Evolutionary conservation across 2,797 vertebrate species (phyloP), one percentile per base, ranked within the genome.

Genomic region (Melanotaenia trifasciata): DNA sequence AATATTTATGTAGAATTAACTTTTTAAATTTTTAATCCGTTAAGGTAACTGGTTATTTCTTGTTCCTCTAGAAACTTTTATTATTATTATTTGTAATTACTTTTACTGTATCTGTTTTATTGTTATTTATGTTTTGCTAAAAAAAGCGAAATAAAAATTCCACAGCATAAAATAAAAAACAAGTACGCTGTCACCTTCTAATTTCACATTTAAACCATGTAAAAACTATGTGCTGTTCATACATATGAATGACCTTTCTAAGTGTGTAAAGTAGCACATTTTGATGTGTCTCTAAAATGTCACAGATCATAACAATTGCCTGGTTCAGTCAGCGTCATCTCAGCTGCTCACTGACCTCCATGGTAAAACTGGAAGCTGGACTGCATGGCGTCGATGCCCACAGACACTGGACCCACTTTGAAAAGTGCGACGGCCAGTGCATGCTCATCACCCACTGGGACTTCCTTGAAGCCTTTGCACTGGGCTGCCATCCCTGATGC

Each of bases 301-400:
- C 12, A 24, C 12, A 10, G 2, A 51, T 51, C 6, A 24, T 11
- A 13, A 22, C 8, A 22, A 53, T 6, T 12, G 12, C 3, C 4
- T 22, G 22, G 8, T 43, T 53, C 22, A 24, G 51, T 26, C 9
- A 5, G 24, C 26, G 50, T 24, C 0, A 1, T 14, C 0, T 38
- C 51, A 40, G 6, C 5, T 0, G 14, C 22, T 59, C n/a, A 71
- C 93, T 92, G 86, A 98, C 97, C 97, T 69, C 81, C 93, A 84
- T 94, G 95, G 91, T 98, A 99, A 87, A 97, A 98, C 89, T 96
- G 96, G 94, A 99, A 99, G 78, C 89, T 96, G 57, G 88, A 70
- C 81, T 94, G 94, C 5, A 94, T 94, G 84, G 97, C 97, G 0
- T 99, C 97, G 3, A 99, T 97, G 85, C 95, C 96, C 70, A 99